A percentile compares a stretch with the other conserved stretches of the same genome.
These are phyloP conservation scores for Paramisgurnus dabryanus DNA, from an alignment of 2,113 vertebrate genomes.

Conservation along the genomic window DNA sequence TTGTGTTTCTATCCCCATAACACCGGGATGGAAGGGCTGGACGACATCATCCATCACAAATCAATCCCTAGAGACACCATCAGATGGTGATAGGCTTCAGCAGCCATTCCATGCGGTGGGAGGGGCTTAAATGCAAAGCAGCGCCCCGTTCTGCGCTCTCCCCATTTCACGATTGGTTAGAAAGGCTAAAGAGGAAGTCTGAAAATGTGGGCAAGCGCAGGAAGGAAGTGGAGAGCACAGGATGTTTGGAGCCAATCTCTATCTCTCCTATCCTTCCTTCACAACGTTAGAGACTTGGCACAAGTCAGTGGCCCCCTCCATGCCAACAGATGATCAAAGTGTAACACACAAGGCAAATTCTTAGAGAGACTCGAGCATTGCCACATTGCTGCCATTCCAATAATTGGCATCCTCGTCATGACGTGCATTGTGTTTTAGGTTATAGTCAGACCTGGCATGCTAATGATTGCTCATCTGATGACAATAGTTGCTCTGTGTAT, in stretches of 20 bases:
- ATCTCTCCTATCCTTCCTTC: slow-evolving; percentile 39
- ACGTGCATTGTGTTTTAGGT: slow-evolving; percentile 54
- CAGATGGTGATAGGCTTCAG: neutral
- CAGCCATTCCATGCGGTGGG: neutral
- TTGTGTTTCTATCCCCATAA: slow-evolving; percentile 17
- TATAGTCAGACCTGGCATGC: slow-evolving; percentile 47
- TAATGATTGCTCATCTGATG: slow-evolving; percentile 64
- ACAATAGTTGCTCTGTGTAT: slow-evolving; percentile 56
- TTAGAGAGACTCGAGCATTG: slow-evolving; percentile 27
- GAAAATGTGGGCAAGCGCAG: slow-evolving; percentile 16
- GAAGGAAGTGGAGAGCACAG: slow-evolving; percentile 53
- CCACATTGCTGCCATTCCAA: slow-evolving; percentile 58
- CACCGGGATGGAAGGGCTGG: slow-evolving; percentile 1
- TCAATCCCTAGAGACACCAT: slow-evolving; percentile 22
- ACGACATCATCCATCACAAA: slow-evolving; percentile 18
- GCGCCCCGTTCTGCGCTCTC: neutral
- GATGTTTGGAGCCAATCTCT: slow-evolving; percentile 44
- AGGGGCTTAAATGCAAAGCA: slow-evolving; percentile 4
- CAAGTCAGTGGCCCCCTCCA: slow-evolving; percentile 39
- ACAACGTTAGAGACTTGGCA: slow-evolving; percentile 60
- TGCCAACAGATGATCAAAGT: slow-evolving; percentile 62
- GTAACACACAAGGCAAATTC: slow-evolving; percentile 38
- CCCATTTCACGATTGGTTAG: slow-evolving; percentile 34
- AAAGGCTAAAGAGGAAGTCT: slow-evolving; percentile 41
- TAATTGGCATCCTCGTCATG: slow-evolving; percentile 49